Base-by-base conservation (phyloP, 2,113 vertebrate genomes). In the Sterrhoptilus dennistouni region DNA sequence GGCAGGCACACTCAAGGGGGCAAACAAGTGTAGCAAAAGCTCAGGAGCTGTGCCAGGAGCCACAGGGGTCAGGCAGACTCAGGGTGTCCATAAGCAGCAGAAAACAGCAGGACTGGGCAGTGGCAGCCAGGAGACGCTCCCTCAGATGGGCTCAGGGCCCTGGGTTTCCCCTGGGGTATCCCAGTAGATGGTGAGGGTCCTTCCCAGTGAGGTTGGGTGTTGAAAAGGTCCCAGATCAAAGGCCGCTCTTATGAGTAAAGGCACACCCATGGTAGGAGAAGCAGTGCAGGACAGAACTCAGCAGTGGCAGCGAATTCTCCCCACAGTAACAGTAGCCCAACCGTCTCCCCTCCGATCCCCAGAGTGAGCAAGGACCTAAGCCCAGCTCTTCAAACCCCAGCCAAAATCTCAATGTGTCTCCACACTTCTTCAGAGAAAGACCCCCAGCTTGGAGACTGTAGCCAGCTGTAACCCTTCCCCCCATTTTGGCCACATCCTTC, bases 311-410 rank as follows among this genome's bases (percentile, higher is more conserved):
- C 0, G 0, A 52, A 83, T 52, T 83, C 36, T 42, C 31, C 24
- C 20, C 1, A 2, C 36, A 61, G 15, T 3, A 44, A 25, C 33
- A 44, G 38, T 20, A 71, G 66, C 25, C 25, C 19, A 24, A 11
- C 25, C 5, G 0, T 13, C 33, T 60, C 25, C 45, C 25, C 27
- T 52, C 36, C 0, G 0, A 61, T 12, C 21, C 21, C 1, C 0
- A 42, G 35, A 42, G 15, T 0, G 1, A 71, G 25, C 0, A 2
- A 44, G 38, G 33, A 83, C 13, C 25, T 31, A 38, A 83, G 21
- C 56, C 16, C 45, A 61, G 45, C 3, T 21, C 35, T 31, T 69
- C 18, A 59, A 49, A 8, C 35, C 19, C 29, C 24, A 52, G 25
- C 31, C 54, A 50, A 70, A 60, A 50, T 40, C 44, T 59, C 19